Percentiles rank a stretch among this genome's conserved stretches.
Conservation (phyloP, 2,113 vertebrate species). For the Mola mola region DNA sequence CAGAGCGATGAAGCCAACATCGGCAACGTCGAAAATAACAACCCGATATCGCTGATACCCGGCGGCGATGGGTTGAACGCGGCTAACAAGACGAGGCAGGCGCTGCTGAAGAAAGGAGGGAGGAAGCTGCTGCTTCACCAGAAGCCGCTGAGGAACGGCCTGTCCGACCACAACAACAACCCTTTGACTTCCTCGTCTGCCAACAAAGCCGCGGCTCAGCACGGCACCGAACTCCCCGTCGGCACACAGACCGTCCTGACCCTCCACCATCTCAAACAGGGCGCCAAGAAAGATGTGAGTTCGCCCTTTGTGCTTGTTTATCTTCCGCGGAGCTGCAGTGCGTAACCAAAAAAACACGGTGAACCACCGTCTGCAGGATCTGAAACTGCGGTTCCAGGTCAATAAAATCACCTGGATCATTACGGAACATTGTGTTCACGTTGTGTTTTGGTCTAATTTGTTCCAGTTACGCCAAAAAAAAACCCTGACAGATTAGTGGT, state of each 20-base stretch:
- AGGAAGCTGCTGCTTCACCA: constrained; percentile 56
- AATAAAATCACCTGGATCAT: too few relatives aligned
- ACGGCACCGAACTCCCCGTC: constrained; percentile 16
- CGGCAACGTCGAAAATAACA: constrained; percentile 73
- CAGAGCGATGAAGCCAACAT: constrained; percentile 48
- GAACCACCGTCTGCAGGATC: too few relatives aligned
- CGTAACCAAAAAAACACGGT: neutral
- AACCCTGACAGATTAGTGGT: too few relatives aligned
- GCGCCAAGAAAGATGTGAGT: constrained; percentile 67
- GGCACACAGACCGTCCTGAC: constrained; percentile 12
- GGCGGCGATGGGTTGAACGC: constrained; percentile 36
- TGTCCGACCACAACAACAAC: constrained; percentile 74
- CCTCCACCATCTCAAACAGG: constrained; percentile 57
- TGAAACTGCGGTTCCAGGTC: too few relatives aligned
- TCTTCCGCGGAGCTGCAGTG: neutral
- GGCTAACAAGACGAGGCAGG: constrained; percentile 48
- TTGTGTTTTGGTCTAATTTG: too few relatives aligned
- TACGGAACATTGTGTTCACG: too few relatives aligned
- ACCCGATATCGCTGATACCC: constrained; percentile 19
- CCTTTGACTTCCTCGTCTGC: neutral
- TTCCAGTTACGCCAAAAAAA: too few relatives aligned
- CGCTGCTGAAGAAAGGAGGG: constrained; percentile 71
- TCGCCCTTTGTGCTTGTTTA: neutral
- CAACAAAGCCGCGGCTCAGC: constrained; percentile 13
- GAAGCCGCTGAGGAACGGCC: constrained; percentile 37